Base-by-base conservation (phyloP, 2,888 invertebrate genomes). In the Meliscaeva auricollis region DNA sequence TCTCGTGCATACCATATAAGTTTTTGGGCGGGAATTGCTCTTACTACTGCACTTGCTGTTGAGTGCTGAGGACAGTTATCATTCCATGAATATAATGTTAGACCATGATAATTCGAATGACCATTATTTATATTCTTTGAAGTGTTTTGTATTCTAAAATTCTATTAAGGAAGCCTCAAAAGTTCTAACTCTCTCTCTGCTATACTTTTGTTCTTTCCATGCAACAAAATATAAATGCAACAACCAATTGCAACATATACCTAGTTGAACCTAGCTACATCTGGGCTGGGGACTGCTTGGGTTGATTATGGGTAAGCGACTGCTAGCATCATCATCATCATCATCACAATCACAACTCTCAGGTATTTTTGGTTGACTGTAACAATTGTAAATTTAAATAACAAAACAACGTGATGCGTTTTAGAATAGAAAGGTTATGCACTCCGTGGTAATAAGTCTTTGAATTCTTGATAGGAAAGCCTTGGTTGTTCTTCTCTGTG, bases 41-140 rank as follows among this genome's bases (percentile, higher is more conserved):
- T 44, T 75, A 54, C 56, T 78, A 26, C 38, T 38, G 11, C 38
- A 35, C 72, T 81, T 85, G 58, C 73, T 73, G 76, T 68, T 69
- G 85, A 85, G 73, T 85, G 81, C 76, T 81, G 76, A 73, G 85
- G 85, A 85, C 85, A 85, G 85, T 81, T 85, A 85, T 85, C 85
- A 85, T 85, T 85, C 85, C 69, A 77, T 87, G 87, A 88, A 88
- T 88, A 83, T 87, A 88, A 88, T 88, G 87, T 87, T 80, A 85
- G 87, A 81, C 82, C 87, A 89, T 90, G 90, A 90, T 90, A 90
- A 91, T 90, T 90, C 90, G 89, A 90, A 89, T 90, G 88, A 90
- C 89, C 91, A 91, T 91, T 91, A 91, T 91, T 91, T 90, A 91
- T 91, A 91, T 91, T 90, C 91, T 90, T 90, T 89, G 89, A 89